These are phyloP conservation scores for Prochilodus magdalenae DNA, from an alignment of 2,113 vertebrate genomes.

Conservation along the genomic window DNA sequence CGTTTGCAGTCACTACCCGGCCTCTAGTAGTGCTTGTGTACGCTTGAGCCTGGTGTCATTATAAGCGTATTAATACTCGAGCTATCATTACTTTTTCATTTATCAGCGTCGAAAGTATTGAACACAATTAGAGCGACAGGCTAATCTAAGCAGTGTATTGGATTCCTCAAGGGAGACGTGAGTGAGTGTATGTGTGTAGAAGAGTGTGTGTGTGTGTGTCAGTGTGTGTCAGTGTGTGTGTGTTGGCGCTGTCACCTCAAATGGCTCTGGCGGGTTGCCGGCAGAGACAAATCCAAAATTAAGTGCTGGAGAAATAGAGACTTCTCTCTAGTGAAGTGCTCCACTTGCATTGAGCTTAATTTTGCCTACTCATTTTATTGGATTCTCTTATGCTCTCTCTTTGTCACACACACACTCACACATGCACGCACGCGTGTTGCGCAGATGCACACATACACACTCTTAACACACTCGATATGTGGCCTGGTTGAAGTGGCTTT, in stretches of 20 bases:
- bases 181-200: conserved; percentile 49
- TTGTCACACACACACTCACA: conserved; percentile 4
- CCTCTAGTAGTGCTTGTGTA: conserved; percentile 42
- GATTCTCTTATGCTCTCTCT: conserved; percentile 65
- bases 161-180: conserved; percentile 66
- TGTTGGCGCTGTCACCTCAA: conserved; percentile 64
- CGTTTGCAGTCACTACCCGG: conserved; percentile 17
- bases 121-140: conserved; percentile 47
- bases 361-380: conserved; percentile 79
- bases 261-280: conserved; percentile 63
- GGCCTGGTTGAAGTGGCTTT: conserved; percentile 69
- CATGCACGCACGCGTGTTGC: no score
- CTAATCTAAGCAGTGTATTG: conserved; percentile 55
- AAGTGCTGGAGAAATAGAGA: conserved; percentile 76
- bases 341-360: conserved; percentile 77
- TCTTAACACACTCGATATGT: conserved; percentile 72
- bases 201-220: not conserved
- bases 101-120: conserved; percentile 49
- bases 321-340: conserved; percentile 77
- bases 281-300: conserved; percentile 76
- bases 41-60: conserved; percentile 53
- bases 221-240: conserved; percentile 58
- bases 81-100: conserved; percentile 66
- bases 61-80: conserved; percentile 52
- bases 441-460: conserved; percentile 21